phyloP scores from a whole-genome alignment of 2,113 vertebrate species.

The Melanostigma gelatinosum region DNA sequence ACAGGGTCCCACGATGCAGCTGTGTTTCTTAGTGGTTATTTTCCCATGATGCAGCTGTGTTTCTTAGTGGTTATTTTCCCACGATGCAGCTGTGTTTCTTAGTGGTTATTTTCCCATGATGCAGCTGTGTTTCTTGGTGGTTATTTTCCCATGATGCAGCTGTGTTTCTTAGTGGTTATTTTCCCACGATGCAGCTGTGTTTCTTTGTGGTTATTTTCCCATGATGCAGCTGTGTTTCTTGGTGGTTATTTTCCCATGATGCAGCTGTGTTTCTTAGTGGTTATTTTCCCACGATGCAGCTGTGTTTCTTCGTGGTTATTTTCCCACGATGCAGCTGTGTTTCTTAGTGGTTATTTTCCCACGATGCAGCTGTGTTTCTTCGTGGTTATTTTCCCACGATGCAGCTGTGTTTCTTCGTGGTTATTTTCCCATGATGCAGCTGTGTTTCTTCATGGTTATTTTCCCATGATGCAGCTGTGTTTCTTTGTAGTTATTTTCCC shows the following conservation, averaged over 20 bases:
- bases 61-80: background rate
- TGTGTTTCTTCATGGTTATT: background rate
- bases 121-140: background rate
- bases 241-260: conserved; percentile 13
- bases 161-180: background rate
- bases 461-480: no score
- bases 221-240: background rate
- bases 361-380: background rate
- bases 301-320: background rate
- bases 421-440: conserved; percentile 26
- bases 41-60: background rate
- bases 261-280: conserved; percentile 57
- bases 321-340: background rate
- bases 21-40: background rate
- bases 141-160: no score
- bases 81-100: background rate
- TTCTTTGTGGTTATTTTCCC: background rate
- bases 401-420: conserved; percentile 57
- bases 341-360: background rate
- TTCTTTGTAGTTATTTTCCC: no score
- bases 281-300: conserved; percentile 25
- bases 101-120: conserved; percentile 67
- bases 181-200: background rate
- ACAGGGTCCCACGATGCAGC: background rate
- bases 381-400: conserved; percentile 14